Conservation (phyloP, 2,888 invertebrate genomes). For the Dynastes hyllus region DNA sequence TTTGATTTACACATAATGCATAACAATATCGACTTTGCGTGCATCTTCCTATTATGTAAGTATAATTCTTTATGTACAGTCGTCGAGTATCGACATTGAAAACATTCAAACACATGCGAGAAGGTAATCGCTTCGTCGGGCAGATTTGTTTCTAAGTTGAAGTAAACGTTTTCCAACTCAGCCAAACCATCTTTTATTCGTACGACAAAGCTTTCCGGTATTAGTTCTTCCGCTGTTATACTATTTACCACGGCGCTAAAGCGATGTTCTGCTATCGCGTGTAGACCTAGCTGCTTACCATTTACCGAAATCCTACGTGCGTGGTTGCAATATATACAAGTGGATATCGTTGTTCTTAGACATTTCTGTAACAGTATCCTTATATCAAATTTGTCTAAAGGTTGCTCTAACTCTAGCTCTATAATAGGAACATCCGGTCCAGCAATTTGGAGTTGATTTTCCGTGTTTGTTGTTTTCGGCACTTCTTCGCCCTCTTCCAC, state of each 20-base stretch:
- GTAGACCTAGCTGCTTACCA: constrained; percentile 85
- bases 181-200: constrained; percentile 78
- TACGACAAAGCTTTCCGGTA: constrained; percentile 81
- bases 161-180: constrained; percentile 78
- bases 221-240: constrained; percentile 83
- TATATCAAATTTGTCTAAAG: constrained; percentile 83
- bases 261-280: constrained; percentile 86
- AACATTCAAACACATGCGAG: constrained; percentile 87
- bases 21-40: constrained; percentile 85
- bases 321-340: constrained; percentile 90
- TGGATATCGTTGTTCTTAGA: constrained; percentile 79
- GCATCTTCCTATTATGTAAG: constrained; percentile 87
- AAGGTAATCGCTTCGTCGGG: constrained; percentile 75
- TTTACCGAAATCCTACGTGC: constrained; percentile 89
- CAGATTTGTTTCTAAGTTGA: constrained; percentile 82
- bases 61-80: constrained; percentile 88
- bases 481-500: constrained; percentile 54
- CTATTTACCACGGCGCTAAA: constrained; percentile 84
- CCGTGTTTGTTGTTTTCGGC: constrained; percentile 2
- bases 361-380: constrained; percentile 84
- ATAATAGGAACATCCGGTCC: constrained; percentile 79
- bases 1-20: constrained; percentile 92
- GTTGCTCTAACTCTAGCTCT: constrained; percentile 83
- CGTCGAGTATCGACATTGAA: constrained; percentile 87
- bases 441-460: constrained; percentile 70